These are phyloP conservation scores for Hyles euphorbiae DNA, from an alignment of 1,140 invertebrate species.

Conservation along the genomic window DNA sequence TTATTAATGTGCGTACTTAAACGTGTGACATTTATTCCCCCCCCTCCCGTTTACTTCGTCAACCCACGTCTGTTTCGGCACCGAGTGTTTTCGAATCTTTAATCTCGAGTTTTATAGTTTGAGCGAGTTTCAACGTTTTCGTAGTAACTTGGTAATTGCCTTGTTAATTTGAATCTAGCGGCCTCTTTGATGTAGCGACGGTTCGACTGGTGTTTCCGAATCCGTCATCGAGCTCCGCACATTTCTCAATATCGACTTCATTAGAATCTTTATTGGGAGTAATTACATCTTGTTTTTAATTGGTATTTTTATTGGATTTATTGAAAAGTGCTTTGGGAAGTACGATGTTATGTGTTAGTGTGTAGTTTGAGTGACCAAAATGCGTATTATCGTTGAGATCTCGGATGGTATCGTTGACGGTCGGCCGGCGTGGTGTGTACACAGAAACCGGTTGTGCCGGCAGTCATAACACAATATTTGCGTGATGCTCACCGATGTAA, in stretches of 20 bases:
- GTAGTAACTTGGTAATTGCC: slow-evolving; percentile 62
- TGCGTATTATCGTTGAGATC: background rate
- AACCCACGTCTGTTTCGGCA: slow-evolving; percentile 26
- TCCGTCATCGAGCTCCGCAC: slow-evolving; percentile 41
- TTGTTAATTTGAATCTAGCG: slow-evolving; percentile 66
- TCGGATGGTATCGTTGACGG: slow-evolving; percentile 6
- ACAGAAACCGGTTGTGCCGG: slow-evolving; percentile 40
- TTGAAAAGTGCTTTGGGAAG: slow-evolving; percentile 32
- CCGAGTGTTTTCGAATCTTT: slow-evolving; percentile 1
- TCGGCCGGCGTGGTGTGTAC: slow-evolving; percentile 26
- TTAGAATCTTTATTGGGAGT: slow-evolving; percentile 59
- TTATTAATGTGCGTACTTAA: no score
- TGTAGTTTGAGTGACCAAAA: slow-evolving; percentile 1
- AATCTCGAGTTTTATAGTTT: slow-evolving; percentile 52
- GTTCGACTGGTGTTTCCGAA: slow-evolving; percentile 51
- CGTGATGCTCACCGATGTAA: slow-evolving; percentile 29
- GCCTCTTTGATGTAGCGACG: slow-evolving; percentile 54
- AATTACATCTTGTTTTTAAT: background rate
- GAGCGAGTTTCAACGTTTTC: slow-evolving; percentile 44
- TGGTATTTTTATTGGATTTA: slow-evolving; percentile 33
- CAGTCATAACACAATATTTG: slow-evolving; percentile 42
- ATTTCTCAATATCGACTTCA: slow-evolving; percentile 51
- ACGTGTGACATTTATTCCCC: no score
- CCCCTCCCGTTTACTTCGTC: no score
- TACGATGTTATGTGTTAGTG: background rate